phyloP scores from a whole-genome alignment of 2,797 vertebrate species.

The Danio albolineatus region DNA sequence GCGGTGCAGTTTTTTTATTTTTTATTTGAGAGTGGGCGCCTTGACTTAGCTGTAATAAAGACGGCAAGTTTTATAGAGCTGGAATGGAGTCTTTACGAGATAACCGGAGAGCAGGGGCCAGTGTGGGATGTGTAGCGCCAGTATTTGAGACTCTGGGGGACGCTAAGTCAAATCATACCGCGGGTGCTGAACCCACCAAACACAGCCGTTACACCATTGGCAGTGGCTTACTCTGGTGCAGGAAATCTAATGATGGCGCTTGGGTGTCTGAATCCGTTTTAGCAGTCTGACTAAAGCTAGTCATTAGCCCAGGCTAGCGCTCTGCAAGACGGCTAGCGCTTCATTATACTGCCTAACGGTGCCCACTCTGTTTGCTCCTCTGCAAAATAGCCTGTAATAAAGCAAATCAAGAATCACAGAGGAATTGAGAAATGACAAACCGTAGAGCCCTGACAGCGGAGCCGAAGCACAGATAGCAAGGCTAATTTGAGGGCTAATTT shows the following conservation, averaged over 20 bases:
- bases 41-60: slow-evolving; percentile 49
- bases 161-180: slow-evolving; percentile 67
- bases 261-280: slow-evolving; percentile 39
- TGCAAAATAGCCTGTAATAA: slow-evolving; percentile 35
- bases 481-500: slow-evolving; percentile 64
- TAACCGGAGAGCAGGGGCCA: slow-evolving; percentile 75
- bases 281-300: slow-evolving; percentile 32
- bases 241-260: slow-evolving; percentile 34
- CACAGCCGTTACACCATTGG: slow-evolving; percentile 64
- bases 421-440: slow-evolving; percentile 37
- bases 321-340: neutral
- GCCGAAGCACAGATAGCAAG: slow-evolving; percentile 58
- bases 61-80: slow-evolving; percentile 74
- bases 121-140: slow-evolving; percentile 24
- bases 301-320: slow-evolving; percentile 34
- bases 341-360: slow-evolving; percentile 13
- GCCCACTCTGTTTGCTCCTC: slow-evolving; percentile 29
- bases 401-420: slow-evolving; percentile 28
- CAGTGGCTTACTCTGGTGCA: slow-evolving; percentile 55
- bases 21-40: slow-evolving; percentile 37
- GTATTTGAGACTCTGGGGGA: slow-evolving; percentile 57
- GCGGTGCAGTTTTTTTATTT: slow-evolving; percentile 19
- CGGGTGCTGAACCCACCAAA: slow-evolving; percentile 63
- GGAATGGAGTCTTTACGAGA: slow-evolving; percentile 78
- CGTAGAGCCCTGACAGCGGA: slow-evolving; percentile 42